Percentiles rank a stretch among this genome's conserved stretches.
phyloP scores from a whole-genome alignment of 2,888 invertebrate species.

The Achlya flavicornis region DNA sequence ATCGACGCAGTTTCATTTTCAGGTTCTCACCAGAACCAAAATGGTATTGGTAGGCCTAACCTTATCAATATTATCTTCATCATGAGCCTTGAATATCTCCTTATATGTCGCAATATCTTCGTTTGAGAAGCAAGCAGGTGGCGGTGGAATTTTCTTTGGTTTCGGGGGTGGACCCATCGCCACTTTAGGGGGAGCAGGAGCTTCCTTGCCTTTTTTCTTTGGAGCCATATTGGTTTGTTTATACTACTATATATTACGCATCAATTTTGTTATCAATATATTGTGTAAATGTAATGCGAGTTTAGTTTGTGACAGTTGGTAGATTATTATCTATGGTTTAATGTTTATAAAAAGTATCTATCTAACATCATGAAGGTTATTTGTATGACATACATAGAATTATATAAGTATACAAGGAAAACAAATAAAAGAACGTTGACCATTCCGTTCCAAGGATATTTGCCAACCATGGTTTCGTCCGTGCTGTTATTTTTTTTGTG shows the following conservation, averaged over 20 bases:
- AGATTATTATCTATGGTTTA: too few species aligned
- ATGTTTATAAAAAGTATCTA: too few species aligned
- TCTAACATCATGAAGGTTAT: too few species aligned
- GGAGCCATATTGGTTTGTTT: slow-evolving; percentile 47
- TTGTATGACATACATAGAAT: too few species aligned
- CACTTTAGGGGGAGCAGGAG: slow-evolving; percentile 30
- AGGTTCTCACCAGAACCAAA: too few species aligned
- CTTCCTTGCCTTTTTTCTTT: slow-evolving; percentile 54
- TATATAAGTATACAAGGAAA: too few species aligned
- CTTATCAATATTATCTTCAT: slow-evolving; percentile 72
- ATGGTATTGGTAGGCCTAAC: slow-evolving; percentile 35
- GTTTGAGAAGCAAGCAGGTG: slow-evolving; percentile 65
- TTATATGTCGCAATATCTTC: slow-evolving; percentile 67
- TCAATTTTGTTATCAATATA: slow-evolving; percentile 5
- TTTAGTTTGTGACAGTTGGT: background rate
- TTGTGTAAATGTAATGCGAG: background rate
- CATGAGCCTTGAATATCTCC: slow-evolving; percentile 63
- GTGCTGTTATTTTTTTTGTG: too few species aligned
- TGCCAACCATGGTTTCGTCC: too few species aligned
- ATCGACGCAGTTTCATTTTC: too few species aligned
- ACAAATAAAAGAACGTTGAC: too few species aligned
- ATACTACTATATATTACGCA: slow-evolving; percentile 7
- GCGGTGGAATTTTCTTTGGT: slow-evolving; percentile 70
- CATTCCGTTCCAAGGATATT: too few species aligned
- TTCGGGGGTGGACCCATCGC: slow-evolving; percentile 56